Evolutionary conservation across 1,140 invertebrate genomes (phyloP).

Genomic region (Sinella curviseta): DNA sequence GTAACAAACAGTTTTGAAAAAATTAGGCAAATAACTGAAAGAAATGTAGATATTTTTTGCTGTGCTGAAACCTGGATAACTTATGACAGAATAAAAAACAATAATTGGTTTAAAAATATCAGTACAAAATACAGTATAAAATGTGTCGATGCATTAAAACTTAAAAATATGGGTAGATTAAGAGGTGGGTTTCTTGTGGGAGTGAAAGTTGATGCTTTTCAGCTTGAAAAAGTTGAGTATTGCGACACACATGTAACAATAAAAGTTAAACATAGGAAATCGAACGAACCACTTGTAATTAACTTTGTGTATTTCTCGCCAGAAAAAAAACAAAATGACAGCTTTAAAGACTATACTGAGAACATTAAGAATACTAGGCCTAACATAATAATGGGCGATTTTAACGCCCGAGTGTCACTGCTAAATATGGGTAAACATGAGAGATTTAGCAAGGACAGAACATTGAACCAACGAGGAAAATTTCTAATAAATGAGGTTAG

Average conservation of each 20-base stretch:
- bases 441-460: neutral
- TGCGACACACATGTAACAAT: neutral
- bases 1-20: neutral
- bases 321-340: neutral
- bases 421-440: neutral
- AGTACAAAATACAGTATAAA: neutral
- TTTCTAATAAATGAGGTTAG: neutral
- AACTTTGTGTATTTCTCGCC: neutral
- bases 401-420: neutral
- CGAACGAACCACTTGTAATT: neutral
- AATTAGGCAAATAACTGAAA: neutral
- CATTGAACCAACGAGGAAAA: neutral
- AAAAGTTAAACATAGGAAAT: neutral
- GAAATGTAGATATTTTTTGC: neutral
- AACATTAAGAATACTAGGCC: neutral
- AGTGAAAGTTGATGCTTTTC: too few relatives aligned
- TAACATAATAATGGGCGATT: neutral
- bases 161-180: too few relatives aligned
- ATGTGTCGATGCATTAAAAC: neutral
- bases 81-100: neutral
- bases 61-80: neutral
- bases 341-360: neutral
- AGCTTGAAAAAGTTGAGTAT: too few relatives aligned
- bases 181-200: too few relatives aligned
- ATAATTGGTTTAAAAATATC: neutral